Base-by-base conservation (phyloP, 2,113 vertebrate genomes). In the Callopanchax toddi region DNA sequence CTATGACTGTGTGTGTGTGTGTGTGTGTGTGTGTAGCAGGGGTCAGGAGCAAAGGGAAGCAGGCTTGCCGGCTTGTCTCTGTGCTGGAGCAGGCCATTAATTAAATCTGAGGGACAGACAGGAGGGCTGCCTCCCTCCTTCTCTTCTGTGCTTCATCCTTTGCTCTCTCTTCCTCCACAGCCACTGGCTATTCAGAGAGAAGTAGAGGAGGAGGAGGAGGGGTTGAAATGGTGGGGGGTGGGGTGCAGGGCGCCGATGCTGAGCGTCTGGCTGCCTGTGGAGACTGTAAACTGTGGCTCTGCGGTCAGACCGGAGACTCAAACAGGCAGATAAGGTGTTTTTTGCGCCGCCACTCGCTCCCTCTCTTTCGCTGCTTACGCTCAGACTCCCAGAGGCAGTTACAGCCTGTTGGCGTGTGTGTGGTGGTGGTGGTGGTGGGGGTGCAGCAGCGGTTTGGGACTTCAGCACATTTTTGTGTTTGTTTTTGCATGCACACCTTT, bases 101-200 rank as follows among this genome's bases (percentile, higher is more conserved):
- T 93, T 93, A 94, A 92, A 92, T 93, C 89, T 91, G 91, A 94
- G 92, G 88, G 89, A 91, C 87, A 91, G 91, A 93, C 91, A 89
- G 89, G 88, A 91, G 89, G 87, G 82, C 86, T 89, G 84, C 89
- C 84, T 87, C 88, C 83, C 86, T 82, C 85, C 81, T 68, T 73
- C 77, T 70, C 83, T 79, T 69, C 75, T 77, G 55, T 53, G 18
- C 67, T 78, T 57, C 76, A 42, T 66, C 80, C 71, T 22, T 76
- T 71, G 36, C 76, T 71, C 84, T 70, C 84, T 65, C 83, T 87
- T 69, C 36, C 71, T 81, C 79, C 74, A 87, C 84, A 78, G 87
- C 83, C 61, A 74, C 53, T 51, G 79, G 65, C 80, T 87, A 83
- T 84, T 86, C 82, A 61, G 82, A 75, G 64, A 77, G 82, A 73